phyloP scores from a whole-genome alignment of 2,888 invertebrate genomes.

The Bibio marci region DNA sequence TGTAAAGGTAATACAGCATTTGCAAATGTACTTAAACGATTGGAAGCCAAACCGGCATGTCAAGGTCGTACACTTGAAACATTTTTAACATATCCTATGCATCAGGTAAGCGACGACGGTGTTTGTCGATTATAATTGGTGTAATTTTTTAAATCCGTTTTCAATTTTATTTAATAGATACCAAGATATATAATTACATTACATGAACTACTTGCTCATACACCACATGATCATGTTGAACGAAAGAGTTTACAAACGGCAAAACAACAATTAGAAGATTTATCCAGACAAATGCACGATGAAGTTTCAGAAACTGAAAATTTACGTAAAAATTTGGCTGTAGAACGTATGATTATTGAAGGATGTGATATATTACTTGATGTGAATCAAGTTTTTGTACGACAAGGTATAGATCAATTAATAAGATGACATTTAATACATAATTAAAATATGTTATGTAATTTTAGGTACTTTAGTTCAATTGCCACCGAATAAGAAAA shows the following conservation, averaged over 20 bases:
- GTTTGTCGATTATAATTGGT: neutral
- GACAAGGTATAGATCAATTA: slow-evolving; percentile 64
- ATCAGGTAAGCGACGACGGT: slow-evolving; percentile 45
- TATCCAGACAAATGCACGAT: slow-evolving; percentile 32
- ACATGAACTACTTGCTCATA: slow-evolving; percentile 78
- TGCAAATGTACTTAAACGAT: slow-evolving; percentile 54
- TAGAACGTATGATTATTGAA: slow-evolving; percentile 85
- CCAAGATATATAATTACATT: slow-evolving; percentile 84
- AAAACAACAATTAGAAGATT: slow-evolving; percentile 69
- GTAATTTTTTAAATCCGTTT: neutral
- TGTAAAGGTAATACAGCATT: slow-evolving; percentile 75
- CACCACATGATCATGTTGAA: slow-evolving; percentile 87
- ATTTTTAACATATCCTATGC: slow-evolving; percentile 87
- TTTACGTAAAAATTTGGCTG: slow-evolving; percentile 74
- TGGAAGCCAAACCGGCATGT: slow-evolving; percentile 74
- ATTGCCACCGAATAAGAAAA: slow-evolving; percentile 38
- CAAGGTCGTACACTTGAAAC: slow-evolving; percentile 74
- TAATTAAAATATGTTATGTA: no score
- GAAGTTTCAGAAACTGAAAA: slow-evolving; percentile 86
- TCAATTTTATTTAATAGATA: slow-evolving; percentile 37
- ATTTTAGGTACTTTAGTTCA: slow-evolving; percentile 61
- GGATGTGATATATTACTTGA: slow-evolving; percentile 84
- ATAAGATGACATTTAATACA: no score
- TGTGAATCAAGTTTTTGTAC: slow-evolving; percentile 83
- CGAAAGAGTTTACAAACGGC: slow-evolving; percentile 77